phyloP scores from a whole-genome alignment of 1,140 invertebrate genomes.

The Leptinotarsa defecta region DNA sequence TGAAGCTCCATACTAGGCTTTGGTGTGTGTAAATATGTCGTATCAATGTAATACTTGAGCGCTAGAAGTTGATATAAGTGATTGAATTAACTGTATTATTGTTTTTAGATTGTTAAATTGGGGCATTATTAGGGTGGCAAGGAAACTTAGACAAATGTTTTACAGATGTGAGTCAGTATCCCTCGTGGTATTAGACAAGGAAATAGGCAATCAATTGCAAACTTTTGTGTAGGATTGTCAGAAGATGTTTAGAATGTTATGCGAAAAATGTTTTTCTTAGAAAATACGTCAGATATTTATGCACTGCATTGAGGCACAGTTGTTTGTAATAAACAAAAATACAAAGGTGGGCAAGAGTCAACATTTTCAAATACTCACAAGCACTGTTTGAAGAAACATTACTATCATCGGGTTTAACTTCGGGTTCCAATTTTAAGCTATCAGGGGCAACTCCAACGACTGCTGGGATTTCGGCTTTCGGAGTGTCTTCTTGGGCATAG shows the following conservation, averaged over 20 bases:
- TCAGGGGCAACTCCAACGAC: slow-evolving; percentile 77
- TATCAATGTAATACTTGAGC: slow-evolving; percentile 84
- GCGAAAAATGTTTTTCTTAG: background rate
- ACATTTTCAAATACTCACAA: slow-evolving; percentile 39
- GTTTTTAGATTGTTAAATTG: no score
- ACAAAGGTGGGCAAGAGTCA: no score
- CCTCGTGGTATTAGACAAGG: background rate
- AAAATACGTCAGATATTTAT: no score
- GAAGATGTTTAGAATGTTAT: background rate
- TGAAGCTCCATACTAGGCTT: slow-evolving; percentile 83
- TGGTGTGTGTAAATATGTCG: slow-evolving; percentile 86
- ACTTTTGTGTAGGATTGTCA: no score
- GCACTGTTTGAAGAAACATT: slow-evolving; percentile 60
- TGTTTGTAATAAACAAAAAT: no score
- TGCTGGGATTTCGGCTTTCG: slow-evolving; percentile 89
- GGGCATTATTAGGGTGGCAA: no score
- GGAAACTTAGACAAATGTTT: no score
- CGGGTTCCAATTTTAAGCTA: slow-evolving; percentile 62
- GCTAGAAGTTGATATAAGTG: slow-evolving; percentile 37
- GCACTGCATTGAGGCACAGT: no score
- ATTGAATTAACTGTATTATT: no score
- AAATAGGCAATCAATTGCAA: no score
- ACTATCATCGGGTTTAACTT: slow-evolving; percentile 63
- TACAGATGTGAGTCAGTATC: background rate
- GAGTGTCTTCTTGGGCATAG: slow-evolving; percentile 91